Evolutionary conservation across 2,797 vertebrate genomes (phyloP), one percentile per base, ranked within the genome.

Genomic region (Synanceia verrucosa): DNA sequence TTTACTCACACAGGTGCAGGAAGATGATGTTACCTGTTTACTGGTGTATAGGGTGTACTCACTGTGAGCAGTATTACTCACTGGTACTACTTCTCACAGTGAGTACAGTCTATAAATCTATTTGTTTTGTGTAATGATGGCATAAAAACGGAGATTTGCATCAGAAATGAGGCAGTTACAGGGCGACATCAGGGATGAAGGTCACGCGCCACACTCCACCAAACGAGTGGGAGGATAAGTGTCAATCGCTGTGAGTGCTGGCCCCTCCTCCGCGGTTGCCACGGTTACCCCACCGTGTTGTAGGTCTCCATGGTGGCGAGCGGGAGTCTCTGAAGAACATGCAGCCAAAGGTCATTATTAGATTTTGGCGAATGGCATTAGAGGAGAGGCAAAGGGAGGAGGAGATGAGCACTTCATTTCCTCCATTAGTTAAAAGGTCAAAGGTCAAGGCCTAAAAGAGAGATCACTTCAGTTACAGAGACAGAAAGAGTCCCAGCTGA

Each of bases 211-310:
- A 66, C 84, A 62, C 70, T 84, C n/a, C 85, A 61, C 76, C 50
- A 52, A 63, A 50, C 33, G 79, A 90, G 89, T 91, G 85, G 89
- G 89, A 89, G 85, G 87, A 88, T 77, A 69, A 86, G 89, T 91
- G 91, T 92, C 87, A 82, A 81, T 81, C 79, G 73, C 85, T 83
- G 76, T 60, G 82, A 78, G 85, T 81, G 64, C 65, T 72, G 79
- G 72, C 76, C 81, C 86, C 83, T 73, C 75, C 84, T 76, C 56
- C 1, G 47, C 0, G 46, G 88, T 93, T 89, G 63, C 90, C 74
- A 83, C 31, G 81, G 90, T 83, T 89, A 96, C 97, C 95, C n/a
- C 95, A 95, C 94, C 94, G 96, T 95, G 89, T 93, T 94, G 94
- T 87, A 96, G 90, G 96, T 86, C 39, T 97, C 96, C 23, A 92